Conservation (phyloP, 1,140 invertebrate species). For the Pachyrhynchus sulphureomaculatus region DNA sequence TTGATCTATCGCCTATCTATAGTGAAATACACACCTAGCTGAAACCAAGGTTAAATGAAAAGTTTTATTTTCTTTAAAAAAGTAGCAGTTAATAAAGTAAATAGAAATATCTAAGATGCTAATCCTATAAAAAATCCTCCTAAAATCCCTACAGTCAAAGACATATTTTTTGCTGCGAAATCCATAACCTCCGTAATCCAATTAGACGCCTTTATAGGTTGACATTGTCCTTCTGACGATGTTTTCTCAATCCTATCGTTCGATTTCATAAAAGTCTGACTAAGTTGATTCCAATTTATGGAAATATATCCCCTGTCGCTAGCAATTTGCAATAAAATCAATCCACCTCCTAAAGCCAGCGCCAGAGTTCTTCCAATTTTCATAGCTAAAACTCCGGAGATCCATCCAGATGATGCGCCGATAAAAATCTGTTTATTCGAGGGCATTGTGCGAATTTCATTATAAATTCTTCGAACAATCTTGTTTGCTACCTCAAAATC, state of each 20-base stretch:
- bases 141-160: conserved; percentile 76
- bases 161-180: conserved; percentile 73
- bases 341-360: conserved; percentile 80
- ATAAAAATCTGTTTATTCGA: conserved; percentile 16
- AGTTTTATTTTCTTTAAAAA: too few species aligned
- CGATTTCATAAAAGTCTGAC: background rate
- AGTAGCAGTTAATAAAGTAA: too few species aligned
- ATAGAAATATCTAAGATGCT: too few species aligned
- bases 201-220: conserved; percentile 4
- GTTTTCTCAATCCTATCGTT: background rate
- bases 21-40: too few species aligned
- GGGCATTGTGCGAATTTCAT: conserved; percentile 70
- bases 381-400: conserved; percentile 83
- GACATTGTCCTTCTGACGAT: background rate
- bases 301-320: conserved; percentile 87
- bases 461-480: conserved; percentile 66
- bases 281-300: conserved; percentile 73
- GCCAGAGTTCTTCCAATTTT: conserved; percentile 89
- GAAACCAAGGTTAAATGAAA: too few species aligned
- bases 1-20: too few species aligned
- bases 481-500: background rate
- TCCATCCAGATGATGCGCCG: conserved; percentile 56
- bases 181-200: conserved; percentile 66
- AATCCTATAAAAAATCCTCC: conserved; percentile 75
- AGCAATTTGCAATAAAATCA: conserved; percentile 85